Evolutionary conservation across 2,797 vertebrate genomes (phyloP).

Genomic region (Scolopax bukidnonensis): DNA sequence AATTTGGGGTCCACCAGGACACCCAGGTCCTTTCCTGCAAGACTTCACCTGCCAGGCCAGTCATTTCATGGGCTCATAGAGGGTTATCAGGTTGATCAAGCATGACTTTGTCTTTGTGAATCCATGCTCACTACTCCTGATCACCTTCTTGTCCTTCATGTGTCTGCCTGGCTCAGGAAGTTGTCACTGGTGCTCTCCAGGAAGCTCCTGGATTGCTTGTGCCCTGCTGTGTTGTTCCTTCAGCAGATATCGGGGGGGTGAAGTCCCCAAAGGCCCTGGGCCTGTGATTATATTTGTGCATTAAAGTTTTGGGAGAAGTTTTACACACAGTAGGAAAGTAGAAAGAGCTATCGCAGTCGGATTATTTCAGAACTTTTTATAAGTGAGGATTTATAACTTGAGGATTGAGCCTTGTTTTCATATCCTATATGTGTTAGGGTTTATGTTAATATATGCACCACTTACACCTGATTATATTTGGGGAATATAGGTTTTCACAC

Average conservation of each 20-base stretch:
- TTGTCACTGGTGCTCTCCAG: not conserved
- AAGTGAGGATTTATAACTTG: not conserved
- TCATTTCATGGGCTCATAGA: not conserved
- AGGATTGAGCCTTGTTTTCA: not conserved
- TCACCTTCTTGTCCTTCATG: not conserved
- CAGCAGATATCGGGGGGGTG: not conserved
- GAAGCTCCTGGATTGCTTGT: not conserved
- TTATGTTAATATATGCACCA: not conserved
- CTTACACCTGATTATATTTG: not conserved
- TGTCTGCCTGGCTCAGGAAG: not conserved
- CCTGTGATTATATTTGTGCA: not conserved
- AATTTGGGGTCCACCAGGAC: not conserved
- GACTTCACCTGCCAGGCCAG: not conserved
- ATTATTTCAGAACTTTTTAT: not conserved
- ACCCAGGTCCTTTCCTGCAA: not conserved
- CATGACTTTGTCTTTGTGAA: not conserved
- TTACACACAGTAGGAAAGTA: not conserved
- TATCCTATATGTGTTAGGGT: accelerated
- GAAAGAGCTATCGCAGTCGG: not conserved
- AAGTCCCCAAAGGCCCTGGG: not conserved
- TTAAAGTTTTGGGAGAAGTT: not conserved
- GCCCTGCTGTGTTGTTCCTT: not conserved
- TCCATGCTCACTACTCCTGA: not conserved
- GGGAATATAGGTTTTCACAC: not conserved
- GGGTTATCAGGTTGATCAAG: not conserved